Evolutionary conservation across 2,797 vertebrate genomes (phyloP), one percentile per base, ranked within the genome.

Genomic region (Cynopterus sphinx): DNA sequence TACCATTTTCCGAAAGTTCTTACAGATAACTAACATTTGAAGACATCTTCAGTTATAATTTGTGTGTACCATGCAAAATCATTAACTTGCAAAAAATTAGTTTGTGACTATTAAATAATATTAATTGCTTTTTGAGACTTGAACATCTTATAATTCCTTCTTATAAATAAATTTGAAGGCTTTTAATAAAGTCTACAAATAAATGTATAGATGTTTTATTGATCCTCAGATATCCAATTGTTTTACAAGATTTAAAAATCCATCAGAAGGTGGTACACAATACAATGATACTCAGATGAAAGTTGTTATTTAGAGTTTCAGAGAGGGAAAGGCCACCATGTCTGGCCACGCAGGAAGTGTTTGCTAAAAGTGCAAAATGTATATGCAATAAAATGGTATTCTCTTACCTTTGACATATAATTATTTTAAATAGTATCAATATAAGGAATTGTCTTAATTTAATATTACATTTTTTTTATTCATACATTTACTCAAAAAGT

Each of bases 11-110:
- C 77, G 24, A 49, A 93, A 59, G 26, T 68, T 83, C 74, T 78
- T 87, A 73, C n/a, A 86, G 24, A 82, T 96, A 96, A 97, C 78
- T 87, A 81, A 77, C 36, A 57, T 51, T 51, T 71, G 70, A 87
- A 90, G 3, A 77, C 22, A 65, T 95, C 96, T 94, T 51, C 8
- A 70, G 84, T 91, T 97, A 91, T 91, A 94, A 84, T 84, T 73
- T 96, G 87, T 70, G 1, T 70, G 0, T 33, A 65, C 75, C 95
- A 90, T 94, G 0, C 0, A 70, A 36, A 84, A 77, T 17, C 21
- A 91, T 95, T 85, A 85, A 19, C 51, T 78, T 75, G 43, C 6
- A 96, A 94, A 95, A 96, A 95, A 93, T 92, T 73, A 26, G 1
- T 0, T 31, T 61, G 26, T 73, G 7, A 28, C 46, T 9, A 93